Conservation (phyloP, 2,797 vertebrate species). For the Tapera naevia region DNA sequence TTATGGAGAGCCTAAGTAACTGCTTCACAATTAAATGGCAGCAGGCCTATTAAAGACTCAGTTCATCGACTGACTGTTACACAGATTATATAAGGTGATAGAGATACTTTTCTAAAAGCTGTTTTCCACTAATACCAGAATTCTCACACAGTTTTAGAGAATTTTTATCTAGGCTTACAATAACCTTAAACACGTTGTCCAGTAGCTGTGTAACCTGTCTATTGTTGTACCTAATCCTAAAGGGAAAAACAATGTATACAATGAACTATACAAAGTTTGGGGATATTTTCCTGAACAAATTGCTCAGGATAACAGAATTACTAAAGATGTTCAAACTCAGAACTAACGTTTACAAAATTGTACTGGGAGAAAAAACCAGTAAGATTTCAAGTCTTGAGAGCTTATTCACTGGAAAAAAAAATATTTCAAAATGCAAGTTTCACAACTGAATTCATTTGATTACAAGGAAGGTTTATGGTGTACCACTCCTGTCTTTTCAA, state of each 20-base stretch:
- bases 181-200: neutral
- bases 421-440: neutral
- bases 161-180: neutral
- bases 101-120: neutral
- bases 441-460: neutral
- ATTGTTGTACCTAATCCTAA: neutral
- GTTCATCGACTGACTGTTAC: neutral
- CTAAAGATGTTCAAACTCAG: neutral
- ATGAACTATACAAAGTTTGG: neutral
- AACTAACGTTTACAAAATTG: neutral
- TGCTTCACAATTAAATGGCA: neutral
- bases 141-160: neutral
- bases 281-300: neutral
- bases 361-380: neutral
- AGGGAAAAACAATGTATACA: neutral
- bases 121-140: neutral
- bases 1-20: neutral
- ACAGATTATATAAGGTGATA: neutral
- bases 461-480: neutral
- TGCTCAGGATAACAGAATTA: neutral
- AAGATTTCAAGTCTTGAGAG: neutral
- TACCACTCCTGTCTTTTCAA: neutral
- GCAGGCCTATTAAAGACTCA: neutral
- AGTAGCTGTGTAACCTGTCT: neutral
- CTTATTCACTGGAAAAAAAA: neutral